Evolutionary conservation across 2,888 invertebrate species (phyloP), one percentile per base, ranked within the genome.

Genomic region (Netelia virgata): DNA sequence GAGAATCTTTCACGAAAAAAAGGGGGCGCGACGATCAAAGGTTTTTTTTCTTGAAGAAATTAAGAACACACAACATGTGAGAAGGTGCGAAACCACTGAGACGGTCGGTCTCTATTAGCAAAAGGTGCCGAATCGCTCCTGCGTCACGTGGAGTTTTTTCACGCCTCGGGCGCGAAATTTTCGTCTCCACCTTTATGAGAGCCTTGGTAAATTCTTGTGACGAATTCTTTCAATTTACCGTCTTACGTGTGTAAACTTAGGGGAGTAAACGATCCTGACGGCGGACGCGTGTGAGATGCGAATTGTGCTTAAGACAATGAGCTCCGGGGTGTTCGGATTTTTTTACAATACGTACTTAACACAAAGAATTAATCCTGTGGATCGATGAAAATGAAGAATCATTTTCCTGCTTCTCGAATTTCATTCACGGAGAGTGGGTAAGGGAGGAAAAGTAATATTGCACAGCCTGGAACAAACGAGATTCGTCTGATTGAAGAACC

Each of bases 391-490:
- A 50, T 50, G 69, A 20, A 50, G 9, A 63, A 53, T 66, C 64
- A 53, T 69, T 73, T 81, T 63, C 16, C 73, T 63, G 72, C 41
- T 76, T 63, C 66, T 69, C 55, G 41, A 57, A 11, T 77, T 59
- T 70, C 28, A 61, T 70, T 70, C 61, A 8, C 43, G 3, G 9
- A 53, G 61, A 63, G 63, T 11, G 28, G 9, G 20, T 66, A 20
- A 55, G 68, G 50, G 47, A 69, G 47, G 81, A 64, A 70, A 81
- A 50, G 84, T 23, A 79, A 82, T 82, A 84, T 82, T 70, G 85
- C 82, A 72, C 57, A 78, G 84, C 66, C 79, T 79, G 79, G 82
- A 85, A 82, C 82, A 85, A 85, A 85, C 85, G 61, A 85, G 85
- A 72, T 76, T 75, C 79, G 66, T 68, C 64, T 85, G 85, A 85